These are phyloP conservation scores for Venustoraphidia nigricollis DNA, from an alignment of 2,888 invertebrate genomes.

Conservation along the genomic window DNA sequence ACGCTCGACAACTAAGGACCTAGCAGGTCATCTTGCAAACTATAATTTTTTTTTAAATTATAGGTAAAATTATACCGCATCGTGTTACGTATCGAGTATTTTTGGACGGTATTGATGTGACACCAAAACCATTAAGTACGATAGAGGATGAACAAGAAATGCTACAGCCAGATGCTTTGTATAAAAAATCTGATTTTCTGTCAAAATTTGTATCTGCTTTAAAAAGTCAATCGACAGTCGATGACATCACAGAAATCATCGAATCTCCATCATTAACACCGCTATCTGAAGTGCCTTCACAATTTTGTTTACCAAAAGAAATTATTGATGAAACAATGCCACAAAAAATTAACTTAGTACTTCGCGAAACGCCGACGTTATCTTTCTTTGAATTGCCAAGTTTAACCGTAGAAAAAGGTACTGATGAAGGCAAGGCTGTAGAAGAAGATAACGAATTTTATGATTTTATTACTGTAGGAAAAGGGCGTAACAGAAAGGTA, in stretches of 20 bases:
- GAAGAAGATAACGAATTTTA: slow-evolving; percentile 50
- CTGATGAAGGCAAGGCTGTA: slow-evolving; percentile 37
- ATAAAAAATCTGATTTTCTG: no score
- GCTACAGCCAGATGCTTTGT: no score
- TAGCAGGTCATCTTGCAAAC: no score
- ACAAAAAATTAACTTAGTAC: slow-evolving; percentile 39
- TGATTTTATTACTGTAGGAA: slow-evolving; percentile 48
- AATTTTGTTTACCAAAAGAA: background rate
- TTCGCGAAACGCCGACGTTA: slow-evolving; percentile 50
- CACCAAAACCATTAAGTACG: slow-evolving; percentile 25
- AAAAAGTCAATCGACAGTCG: background rate
- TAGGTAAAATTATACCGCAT: background rate
- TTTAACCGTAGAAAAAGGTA: slow-evolving; percentile 41
- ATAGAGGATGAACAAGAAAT: no score
- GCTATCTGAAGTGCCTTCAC: background rate
- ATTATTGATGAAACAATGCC: slow-evolving; percentile 25
- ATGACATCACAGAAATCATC: background rate
- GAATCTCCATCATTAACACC: background rate
- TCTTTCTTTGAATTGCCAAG: slow-evolving; percentile 49
- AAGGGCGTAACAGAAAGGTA: slow-evolving; percentile 49
- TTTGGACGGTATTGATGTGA: slow-evolving; percentile 26
- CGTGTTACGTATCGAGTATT: slow-evolving; percentile 10
- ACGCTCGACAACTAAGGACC: no score
- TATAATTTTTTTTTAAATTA: no score
- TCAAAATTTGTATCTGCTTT: background rate